Base-by-base conservation (phyloP, 2,888 invertebrate species). In the Acanthosoma haemorrhoidale region DNA sequence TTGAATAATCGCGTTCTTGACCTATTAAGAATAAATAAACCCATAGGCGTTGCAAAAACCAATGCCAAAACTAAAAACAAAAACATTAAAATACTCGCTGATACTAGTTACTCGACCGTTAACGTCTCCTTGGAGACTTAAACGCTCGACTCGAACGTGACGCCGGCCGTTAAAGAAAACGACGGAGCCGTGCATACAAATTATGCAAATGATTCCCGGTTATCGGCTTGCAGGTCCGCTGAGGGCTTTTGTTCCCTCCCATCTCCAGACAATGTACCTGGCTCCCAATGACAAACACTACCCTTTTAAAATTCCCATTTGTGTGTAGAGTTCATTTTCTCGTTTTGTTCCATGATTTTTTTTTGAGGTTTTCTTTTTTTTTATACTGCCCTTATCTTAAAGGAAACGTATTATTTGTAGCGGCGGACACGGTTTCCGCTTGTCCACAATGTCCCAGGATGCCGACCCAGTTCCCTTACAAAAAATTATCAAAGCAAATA, bases 111-210 rank as follows among this genome's bases (percentile, higher is more conserved):
- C 51, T 38, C 34, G 61, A 36, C 61, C 36, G 34, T 61, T 61
- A 61, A 61, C 34, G 61, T 61, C 61, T 38, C 61, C 61, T 13
- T 21, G 61, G 61, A 36, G 61, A 61, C 61, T 61, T 61, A 18
- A 61, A 61, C 25, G 61, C 61, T 36, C 16, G 36, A 51, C 29
- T 25, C n/a, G n/a, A n/a, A n/a, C n/a, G n/a, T 25, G 51, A 51
- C 51, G 51, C 51, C 51, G 61, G 36, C 34, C 61, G 36, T 61
- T 61, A 61, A 38, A 61, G 61, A 61, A 61, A 25, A 36, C 25
- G 34, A 61, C 61, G 61, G 21, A 36, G 36, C 61, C 21, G 21
- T 61, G 61, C 61, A 61, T 61, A 61, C 61, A 34, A 36, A 61
- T 61, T 61, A 61, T 61, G 61, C 21, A 61, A 61, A 61, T 61